phyloP scores from a whole-genome alignment of 2,797 vertebrate genomes.

The Sphaeramia orbicularis region DNA sequence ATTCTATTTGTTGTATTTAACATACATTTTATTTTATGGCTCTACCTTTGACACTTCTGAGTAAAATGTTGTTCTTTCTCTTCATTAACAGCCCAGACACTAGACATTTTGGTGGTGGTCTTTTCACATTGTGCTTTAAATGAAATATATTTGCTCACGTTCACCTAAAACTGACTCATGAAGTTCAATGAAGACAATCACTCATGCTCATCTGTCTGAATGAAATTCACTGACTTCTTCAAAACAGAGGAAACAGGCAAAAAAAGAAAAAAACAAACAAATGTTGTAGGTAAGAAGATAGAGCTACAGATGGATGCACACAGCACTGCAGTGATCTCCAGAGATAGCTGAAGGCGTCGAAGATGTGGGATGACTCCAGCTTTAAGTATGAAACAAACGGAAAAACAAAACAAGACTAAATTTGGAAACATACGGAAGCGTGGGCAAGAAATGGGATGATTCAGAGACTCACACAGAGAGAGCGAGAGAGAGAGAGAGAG shows the following conservation, averaged over 20 bases:
- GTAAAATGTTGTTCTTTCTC: background rate
- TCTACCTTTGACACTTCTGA: too few species aligned
- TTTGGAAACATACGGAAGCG: constrained; percentile 59
- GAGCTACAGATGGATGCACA: constrained; percentile 62
- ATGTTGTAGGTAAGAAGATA: constrained; percentile 21
- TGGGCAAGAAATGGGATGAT: constrained; percentile 62
- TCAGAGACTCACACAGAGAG: constrained; percentile 53
- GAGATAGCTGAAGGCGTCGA: constrained; percentile 53
- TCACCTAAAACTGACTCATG: too few species aligned
- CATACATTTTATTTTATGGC: too few species aligned
- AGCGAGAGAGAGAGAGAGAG: constrained; percentile 21
- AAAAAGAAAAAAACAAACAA: background rate
- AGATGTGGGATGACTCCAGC: constrained; percentile 51
- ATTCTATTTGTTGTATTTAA: too few species aligned
- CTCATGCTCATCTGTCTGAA: too few species aligned
- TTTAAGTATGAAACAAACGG: constrained; percentile 22
- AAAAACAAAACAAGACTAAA: constrained; percentile 67
- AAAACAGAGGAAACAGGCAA: background rate
- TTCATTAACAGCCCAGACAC: background rate
- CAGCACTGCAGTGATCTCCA: constrained; percentile 52
- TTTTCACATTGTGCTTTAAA: constrained; percentile 2
- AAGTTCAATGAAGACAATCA: constrained; percentile 14
- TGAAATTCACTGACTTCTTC: too few species aligned
- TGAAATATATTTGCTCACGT: background rate
- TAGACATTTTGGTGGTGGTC: background rate